Base-by-base conservation (phyloP, 2,888 invertebrate species). In the Polydesmus complanatus region DNA sequence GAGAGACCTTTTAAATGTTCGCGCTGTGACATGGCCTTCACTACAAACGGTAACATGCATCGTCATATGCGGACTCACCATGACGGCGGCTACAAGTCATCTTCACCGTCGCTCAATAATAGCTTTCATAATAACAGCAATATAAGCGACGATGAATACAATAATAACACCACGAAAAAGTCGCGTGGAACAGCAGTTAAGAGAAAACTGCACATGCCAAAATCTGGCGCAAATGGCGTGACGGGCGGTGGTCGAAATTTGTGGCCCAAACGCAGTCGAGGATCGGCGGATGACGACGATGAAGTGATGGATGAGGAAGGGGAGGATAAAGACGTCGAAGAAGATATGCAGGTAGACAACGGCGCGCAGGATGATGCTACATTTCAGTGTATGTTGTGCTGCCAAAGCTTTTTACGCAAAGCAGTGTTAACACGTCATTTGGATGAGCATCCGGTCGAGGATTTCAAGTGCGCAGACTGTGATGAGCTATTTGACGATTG, bases 31-130 rank as follows among this genome's bases (percentile, higher is more conserved):
- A 82, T 86, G 74, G 83, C 86, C 50, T 89, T 89, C 74, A 87
- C 87, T 47, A 88, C 88, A 18, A 88, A 88, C 72, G 88, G 87
- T 26, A 88, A 87, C 73, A 87, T 89, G 87, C 87, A 87, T 70
- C 78, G 88, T 49, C 89, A 89, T 73, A 81, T 85, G 79, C 78
- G 86, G 63, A 86, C 85, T 1, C 64, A 64, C 58, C 85, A 85
- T 72, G 79, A 79, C 63, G 64, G 64, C 22, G 60, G 61, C n/a
- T 54, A 55, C 8, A 37, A 37, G 37, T 8, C 5, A 37, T 8
- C 5, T 37, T 14, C 8, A 37, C 14, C 37, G 37, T 5, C 37
- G 37, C 37, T n/a, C n/a, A n/a, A n/a, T n/a, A n/a, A n/a, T n/a
- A n/a, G n/a, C n/a, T n/a, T n/a, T n/a, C n/a, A n/a, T n/a, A n/a